phyloP scores from a whole-genome alignment of 2,888 invertebrate species.

The Dichetophora obliterata region DNA sequence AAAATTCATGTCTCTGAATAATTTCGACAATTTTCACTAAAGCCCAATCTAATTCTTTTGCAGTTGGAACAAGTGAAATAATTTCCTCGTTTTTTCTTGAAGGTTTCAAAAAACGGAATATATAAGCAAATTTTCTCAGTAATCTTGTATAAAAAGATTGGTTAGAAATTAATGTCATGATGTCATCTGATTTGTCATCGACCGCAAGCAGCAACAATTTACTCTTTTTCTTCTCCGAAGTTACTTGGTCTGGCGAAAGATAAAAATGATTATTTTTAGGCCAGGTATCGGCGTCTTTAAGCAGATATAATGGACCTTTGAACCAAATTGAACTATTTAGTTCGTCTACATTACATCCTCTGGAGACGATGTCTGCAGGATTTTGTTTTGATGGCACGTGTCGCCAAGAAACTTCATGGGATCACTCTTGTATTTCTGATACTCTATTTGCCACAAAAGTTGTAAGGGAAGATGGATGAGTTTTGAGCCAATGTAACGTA shows the following conservation, averaged over 20 bases:
- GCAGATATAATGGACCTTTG: too few relatives aligned
- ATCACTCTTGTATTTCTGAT: constrained; percentile 1
- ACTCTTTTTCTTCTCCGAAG: background rate
- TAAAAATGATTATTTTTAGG: too few relatives aligned
- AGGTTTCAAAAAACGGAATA: background rate
- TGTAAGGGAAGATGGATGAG: background rate
- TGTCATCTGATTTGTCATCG: background rate
- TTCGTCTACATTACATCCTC: too few relatives aligned
- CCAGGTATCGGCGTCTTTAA: too few relatives aligned
- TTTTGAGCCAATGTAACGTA: background rate
- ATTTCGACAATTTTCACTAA: background rate
- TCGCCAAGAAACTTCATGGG: background rate
- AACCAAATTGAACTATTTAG: too few relatives aligned
- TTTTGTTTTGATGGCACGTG: constrained; percentile 15
- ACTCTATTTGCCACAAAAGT: constrained; percentile 28
- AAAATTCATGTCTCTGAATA: background rate
- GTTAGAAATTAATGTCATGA: background rate
- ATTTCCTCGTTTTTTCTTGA: background rate
- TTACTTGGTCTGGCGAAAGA: background rate
- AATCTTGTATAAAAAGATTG: background rate
- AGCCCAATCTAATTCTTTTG: background rate
- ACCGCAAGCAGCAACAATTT: background rate
- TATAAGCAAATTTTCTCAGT: background rate
- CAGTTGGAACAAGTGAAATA: background rate
- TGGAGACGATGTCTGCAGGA: background rate